Evolutionary conservation across 2,113 vertebrate genomes (phyloP).

Genomic region (Meles meles): DNA sequence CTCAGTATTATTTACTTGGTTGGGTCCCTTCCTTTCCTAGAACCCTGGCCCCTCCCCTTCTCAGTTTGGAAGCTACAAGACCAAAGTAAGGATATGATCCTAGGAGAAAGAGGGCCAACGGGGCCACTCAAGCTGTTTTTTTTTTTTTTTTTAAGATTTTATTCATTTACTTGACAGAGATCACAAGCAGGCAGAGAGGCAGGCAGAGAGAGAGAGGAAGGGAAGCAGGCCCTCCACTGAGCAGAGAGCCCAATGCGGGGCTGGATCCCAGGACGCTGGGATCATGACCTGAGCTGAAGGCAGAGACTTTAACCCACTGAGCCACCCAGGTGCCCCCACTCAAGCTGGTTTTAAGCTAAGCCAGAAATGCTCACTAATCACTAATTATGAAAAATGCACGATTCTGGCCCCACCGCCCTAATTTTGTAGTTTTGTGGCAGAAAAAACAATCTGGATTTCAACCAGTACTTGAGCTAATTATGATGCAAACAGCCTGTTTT

Average conservation of each 20-base stretch:
- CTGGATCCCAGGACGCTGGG: too few species aligned
- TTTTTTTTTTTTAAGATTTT: too few species aligned
- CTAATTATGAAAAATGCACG: background rate
- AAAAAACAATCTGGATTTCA: background rate
- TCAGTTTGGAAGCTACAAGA: background rate
- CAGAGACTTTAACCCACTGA: too few species aligned
- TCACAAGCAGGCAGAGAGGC: too few species aligned
- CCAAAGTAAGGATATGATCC: background rate
- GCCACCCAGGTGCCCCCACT: too few species aligned
- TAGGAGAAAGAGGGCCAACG: background rate
- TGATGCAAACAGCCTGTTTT: background rate
- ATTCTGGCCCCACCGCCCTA: background rate
- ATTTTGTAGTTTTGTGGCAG: background rate
- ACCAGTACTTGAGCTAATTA: background rate
- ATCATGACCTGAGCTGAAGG: too few species aligned
- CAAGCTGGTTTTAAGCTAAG: background rate
- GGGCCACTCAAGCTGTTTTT: background rate
- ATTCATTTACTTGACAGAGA: too few species aligned
- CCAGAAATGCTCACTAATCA: background rate
- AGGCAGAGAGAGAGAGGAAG: too few species aligned
- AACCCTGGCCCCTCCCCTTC: fast-evolving
- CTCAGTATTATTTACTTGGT: background rate
- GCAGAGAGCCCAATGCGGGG: too few species aligned
- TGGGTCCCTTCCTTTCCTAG: background rate
- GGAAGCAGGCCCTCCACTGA: too few species aligned